Evolutionary conservation across 2,113 vertebrate genomes (phyloP), one percentile per base, ranked within the genome.

Genomic region (Percina caprodes): DNA sequence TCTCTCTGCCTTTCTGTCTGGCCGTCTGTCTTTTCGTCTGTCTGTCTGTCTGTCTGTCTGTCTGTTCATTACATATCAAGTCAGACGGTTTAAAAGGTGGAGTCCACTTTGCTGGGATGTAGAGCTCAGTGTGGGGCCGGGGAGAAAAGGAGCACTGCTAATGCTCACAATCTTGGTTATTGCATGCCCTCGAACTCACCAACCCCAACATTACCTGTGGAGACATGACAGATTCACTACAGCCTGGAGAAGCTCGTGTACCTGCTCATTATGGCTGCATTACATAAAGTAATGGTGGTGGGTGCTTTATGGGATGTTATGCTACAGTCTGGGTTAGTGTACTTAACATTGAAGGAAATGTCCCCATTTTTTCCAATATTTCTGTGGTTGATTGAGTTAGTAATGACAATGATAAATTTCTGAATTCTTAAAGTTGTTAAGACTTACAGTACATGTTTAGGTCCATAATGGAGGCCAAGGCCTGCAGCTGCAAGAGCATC

Each of bases 151-250:
- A 63, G 14, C 66, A 13, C 69, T 21, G n/a, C 77, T 91, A 92
- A 91, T 86, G 33, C 15, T 11, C 68, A 65, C 58, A 74, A 54
- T 69, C 55, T 77, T 75, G 60, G 77, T 73, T 80, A 61, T 74
- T 71, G 79, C 80, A 91, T 87, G 89, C 5, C 48, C 77, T 69
- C 13, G 0, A 77, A 74, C 72, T 77, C 70, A 18, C 6, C 69
- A 45, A 73, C 52, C 52, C 49, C 16, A 79, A 42, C 66, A 33
- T 79, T 71, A 83, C 52, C 71, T 79, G 80, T 86, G 39, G 74
- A 78, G 61, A 77, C 74, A 65, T 30, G 65, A 74, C 46, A 74
- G 70, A 73, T 77, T 65, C 18, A 61, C 0, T 60, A 26, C 58
- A 39, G 59, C 33, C 15, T 18, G 6, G 16, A 83, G 45, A 58